phyloP scores from a whole-genome alignment of 1,140 invertebrate genomes.

The Cyrtorhinus lividipennis region DNA sequence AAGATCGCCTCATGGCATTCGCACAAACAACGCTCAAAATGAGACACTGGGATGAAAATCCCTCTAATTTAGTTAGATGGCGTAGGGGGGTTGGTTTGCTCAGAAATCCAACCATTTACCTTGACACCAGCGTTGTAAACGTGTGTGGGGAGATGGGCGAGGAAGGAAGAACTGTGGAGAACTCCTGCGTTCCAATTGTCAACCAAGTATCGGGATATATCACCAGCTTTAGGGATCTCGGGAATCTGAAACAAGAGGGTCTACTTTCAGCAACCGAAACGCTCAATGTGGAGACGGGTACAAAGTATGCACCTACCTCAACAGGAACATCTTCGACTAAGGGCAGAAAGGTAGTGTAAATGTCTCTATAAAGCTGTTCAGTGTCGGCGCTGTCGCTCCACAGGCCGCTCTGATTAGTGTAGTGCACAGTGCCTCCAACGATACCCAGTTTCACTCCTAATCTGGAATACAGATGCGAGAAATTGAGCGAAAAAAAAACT shows the following conservation, averaged over 20 bases:
- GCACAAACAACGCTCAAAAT: no score
- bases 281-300: no score
- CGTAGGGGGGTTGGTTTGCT: neutral
- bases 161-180: neutral
- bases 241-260: neutral
- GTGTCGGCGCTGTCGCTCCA: neutral
- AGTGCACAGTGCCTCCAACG: neutral
- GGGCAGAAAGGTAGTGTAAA: neutral
- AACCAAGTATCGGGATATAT: neutral
- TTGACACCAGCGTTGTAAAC: neutral
- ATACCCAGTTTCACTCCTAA: neutral
- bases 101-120: neutral
- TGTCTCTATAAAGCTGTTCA: neutral
- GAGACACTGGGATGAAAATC: no score
- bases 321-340: neutral
- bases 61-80: neutral
- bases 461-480: neutral
- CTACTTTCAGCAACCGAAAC: no score
- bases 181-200: neutral
- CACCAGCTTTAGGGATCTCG: neutral
- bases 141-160: neutral
- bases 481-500: no score
- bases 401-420: neutral
- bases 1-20: no score
- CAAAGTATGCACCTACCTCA: neutral